Percentiles rank a stretch among this genome's conserved stretches.
Conservation (phyloP, 2,113 vertebrate species). For the Hiodon tergisus region DNA sequence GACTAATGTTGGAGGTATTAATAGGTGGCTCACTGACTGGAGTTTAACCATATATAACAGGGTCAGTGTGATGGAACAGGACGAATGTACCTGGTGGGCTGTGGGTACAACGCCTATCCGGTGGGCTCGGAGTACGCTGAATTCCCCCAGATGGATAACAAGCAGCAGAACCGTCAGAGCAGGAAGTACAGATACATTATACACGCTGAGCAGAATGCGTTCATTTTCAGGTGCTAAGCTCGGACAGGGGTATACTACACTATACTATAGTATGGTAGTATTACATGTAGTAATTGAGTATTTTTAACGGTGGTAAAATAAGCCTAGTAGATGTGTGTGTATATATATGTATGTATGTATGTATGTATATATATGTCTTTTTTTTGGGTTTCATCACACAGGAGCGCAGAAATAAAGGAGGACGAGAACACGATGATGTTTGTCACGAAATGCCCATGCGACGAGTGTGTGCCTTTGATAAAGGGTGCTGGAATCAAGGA, state of each 20-base stretch:
- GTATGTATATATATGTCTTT: slow-evolving; percentile 14
- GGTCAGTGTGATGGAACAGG: slow-evolving; percentile 74
- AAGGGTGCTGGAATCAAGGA: slow-evolving; percentile 84
- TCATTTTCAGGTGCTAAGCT: slow-evolving; percentile 82
- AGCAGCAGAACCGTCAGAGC: slow-evolving; percentile 81
- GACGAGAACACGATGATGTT: slow-evolving; percentile 84
- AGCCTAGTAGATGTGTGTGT: too few species aligned
- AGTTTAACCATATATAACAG: slow-evolving; percentile 38
- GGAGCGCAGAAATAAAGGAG: slow-evolving; percentile 76
- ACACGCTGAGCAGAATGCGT: slow-evolving; percentile 90
- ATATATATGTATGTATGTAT: too few species aligned
- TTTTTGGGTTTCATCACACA: slow-evolving; percentile 41
- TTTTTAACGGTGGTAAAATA: too few species aligned
- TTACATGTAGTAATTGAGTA: neutral
- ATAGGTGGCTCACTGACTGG: too few species aligned
- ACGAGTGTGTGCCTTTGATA: slow-evolving; percentile 91
- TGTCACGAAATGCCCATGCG: slow-evolving; percentile 91
- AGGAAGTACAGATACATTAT: slow-evolving; percentile 91
- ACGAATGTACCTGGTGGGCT: slow-evolving; percentile 77
- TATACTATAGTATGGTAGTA: neutral
- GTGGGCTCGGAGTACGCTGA: slow-evolving; percentile 85
- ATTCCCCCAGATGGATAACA: slow-evolving; percentile 89
- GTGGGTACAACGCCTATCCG: slow-evolving; percentile 92
- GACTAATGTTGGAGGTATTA: too few species aligned
- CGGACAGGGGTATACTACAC: too few species aligned